These are phyloP conservation scores for Erinaceus europaeus DNA, from an alignment of 2,113 vertebrate species.

Conservation along the genomic window DNA sequence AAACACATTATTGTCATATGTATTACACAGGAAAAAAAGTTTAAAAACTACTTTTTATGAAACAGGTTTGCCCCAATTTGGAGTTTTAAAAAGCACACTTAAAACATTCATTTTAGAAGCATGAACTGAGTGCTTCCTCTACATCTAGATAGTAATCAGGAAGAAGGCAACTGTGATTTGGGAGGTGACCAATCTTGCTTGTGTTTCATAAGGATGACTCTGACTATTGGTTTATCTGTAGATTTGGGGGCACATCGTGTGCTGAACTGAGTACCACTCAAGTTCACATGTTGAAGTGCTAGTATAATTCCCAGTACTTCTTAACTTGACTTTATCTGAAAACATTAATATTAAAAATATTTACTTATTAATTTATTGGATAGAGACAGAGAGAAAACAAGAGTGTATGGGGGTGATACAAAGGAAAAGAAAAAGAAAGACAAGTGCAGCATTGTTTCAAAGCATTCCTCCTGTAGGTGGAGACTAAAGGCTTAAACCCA, in stretches of 20 bases:
- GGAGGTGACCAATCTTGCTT: neutral
- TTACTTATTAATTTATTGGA: no score
- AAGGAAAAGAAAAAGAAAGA: no score
- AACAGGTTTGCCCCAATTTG: neutral
- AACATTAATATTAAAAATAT: no score
- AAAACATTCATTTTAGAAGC: neutral
- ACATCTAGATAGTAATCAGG: neutral
- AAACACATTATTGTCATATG: neutral
- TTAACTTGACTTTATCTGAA: no score
- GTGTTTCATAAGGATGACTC: neutral
- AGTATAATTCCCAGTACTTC: neutral
- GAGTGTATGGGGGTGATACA: no score
- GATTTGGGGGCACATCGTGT: neutral
- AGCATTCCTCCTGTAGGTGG: no score
- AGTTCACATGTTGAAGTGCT: no score
- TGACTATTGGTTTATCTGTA: neutral
- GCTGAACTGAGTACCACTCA: neutral
- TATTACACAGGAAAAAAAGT: neutral
- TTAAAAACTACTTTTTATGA: slow-evolving; percentile 2
- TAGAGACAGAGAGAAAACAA: no score
- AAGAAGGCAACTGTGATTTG: neutral
- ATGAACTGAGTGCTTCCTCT: neutral
- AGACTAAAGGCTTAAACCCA: no score
- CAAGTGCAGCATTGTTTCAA: no score
- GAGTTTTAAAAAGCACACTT: slow-evolving; percentile 15